Conservation (phyloP, 2,797 vertebrate genomes). For the Hydrophis major region DNA sequence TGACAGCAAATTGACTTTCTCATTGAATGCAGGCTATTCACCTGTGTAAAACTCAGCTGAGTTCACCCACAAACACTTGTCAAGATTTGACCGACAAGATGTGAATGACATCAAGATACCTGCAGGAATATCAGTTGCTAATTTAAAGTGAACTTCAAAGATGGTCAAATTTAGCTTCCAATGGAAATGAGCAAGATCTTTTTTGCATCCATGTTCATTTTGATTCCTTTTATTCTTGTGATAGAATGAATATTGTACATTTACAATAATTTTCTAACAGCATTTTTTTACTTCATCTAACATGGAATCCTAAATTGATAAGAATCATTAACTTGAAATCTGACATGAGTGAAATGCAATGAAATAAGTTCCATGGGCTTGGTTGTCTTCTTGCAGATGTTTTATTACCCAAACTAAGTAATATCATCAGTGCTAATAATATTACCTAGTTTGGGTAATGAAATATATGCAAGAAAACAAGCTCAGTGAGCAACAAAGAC, state of each 20-base stretch:
- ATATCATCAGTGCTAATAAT: not conserved
- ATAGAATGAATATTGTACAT: not conserved
- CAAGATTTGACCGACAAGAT: constrained; percentile 1
- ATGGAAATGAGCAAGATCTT: not conserved
- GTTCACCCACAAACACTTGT: not conserved
- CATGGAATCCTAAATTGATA: not conserved
- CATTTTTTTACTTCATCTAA: not conserved
- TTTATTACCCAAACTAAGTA: not conserved
- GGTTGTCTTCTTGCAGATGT: not conserved
- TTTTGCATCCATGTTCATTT: not conserved
- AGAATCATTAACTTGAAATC: not conserved
- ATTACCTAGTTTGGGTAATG: not conserved
- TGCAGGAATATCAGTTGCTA: not conserved
- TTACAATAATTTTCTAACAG: not conserved
- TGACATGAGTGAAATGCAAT: not conserved
- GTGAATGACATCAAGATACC: not conserved
- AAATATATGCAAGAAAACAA: not conserved
- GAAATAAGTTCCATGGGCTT: not conserved
- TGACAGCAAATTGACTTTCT: constrained; percentile 16
- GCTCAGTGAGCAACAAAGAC: not conserved
- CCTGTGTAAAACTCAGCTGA: not conserved
- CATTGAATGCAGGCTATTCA: constrained; percentile 6
- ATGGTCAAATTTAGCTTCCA: not conserved
- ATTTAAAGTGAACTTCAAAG: not conserved
- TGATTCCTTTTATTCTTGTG: not conserved